A percentile compares a stretch with the other conserved stretches of the same genome.
Conservation (phyloP, 2,797 vertebrate genomes). For the Steatocranus sp. region DNA sequence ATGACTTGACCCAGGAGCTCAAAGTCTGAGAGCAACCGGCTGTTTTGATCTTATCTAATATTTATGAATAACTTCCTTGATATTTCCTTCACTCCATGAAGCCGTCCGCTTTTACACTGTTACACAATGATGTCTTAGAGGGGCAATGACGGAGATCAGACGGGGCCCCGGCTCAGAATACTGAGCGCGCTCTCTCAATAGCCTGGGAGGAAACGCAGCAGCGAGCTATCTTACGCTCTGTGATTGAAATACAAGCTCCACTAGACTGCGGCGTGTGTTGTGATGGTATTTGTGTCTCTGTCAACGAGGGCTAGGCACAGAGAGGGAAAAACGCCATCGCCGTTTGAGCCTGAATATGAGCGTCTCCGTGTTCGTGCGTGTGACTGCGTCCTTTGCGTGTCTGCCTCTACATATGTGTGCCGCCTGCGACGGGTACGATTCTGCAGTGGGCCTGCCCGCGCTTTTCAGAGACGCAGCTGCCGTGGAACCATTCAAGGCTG, state of each 20-base stretch:
- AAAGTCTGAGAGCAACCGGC: slow-evolving; percentile 66
- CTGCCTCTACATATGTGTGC: background rate
- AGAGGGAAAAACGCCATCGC: slow-evolving; percentile 37
- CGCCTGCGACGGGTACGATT: slow-evolving; percentile 11
- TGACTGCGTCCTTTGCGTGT: background rate
- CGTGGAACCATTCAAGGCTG: slow-evolving; percentile 42
- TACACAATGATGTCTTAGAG: slow-evolving; percentile 75
- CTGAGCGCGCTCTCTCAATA: slow-evolving; percentile 33
- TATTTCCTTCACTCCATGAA: slow-evolving; percentile 68
- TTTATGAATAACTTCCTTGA: slow-evolving; percentile 79
- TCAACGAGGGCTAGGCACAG: slow-evolving; percentile 47
- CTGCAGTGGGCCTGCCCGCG: background rate
- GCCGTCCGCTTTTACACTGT: slow-evolving; percentile 63
- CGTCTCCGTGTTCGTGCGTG: background rate
- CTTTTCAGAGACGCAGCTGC: slow-evolving; percentile 14
- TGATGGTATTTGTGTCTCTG: slow-evolving; percentile 66
- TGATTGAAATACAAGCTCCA: slow-evolving; percentile 72
- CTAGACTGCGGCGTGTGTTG: slow-evolving; percentile 50
- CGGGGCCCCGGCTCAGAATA: slow-evolving; percentile 56
- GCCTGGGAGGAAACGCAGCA: slow-evolving; percentile 64
- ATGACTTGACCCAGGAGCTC: slow-evolving; percentile 70
- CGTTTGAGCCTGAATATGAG: background rate
- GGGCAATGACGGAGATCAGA: slow-evolving; percentile 71
- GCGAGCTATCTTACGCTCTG: slow-evolving; percentile 59
- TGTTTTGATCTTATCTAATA: slow-evolving; percentile 80